phyloP scores from a whole-genome alignment of 1,140 invertebrate genomes.

The Drosophila lacertosa region DNA sequence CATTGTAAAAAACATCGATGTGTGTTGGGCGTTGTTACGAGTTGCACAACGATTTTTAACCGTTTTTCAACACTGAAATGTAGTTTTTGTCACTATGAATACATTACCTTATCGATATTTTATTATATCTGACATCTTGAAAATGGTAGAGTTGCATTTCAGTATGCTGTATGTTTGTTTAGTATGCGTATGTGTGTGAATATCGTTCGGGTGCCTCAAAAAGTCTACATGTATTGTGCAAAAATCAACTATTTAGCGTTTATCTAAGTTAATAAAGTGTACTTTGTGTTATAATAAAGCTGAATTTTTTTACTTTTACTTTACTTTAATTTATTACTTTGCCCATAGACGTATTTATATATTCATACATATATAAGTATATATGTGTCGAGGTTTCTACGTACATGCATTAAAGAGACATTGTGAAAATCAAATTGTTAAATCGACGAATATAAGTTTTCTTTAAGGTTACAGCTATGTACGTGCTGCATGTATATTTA shows the following conservation, averaged over 20 bases:
- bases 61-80: conserved; percentile 8
- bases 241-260: conserved; percentile 1
- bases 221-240: conserved; percentile 20
- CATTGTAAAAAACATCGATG: conserved; percentile 23
- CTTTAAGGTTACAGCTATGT: not conserved
- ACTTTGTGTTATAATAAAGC: not conserved
- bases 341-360: no score
- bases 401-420: not conserved
- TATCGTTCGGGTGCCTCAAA: conserved; percentile 11
- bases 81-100: not conserved
- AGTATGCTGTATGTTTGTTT: conserved; percentile 17
- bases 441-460: not conserved
- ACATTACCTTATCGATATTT: not conserved
- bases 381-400: not conserved
- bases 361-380: no score
- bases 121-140: conserved; percentile 1
- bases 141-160: conserved; percentile 1
- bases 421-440: not conserved
- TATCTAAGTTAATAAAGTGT: conserved; percentile 1
- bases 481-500: not conserved
- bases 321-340: not conserved
- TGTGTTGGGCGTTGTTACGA: not conserved
- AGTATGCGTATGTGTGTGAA: conserved; percentile 8
- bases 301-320: not conserved
- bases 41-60: not conserved